These are phyloP conservation scores for Troides aeacus DNA, from an alignment of 2,888 invertebrate genomes.

Conservation along the genomic window DNA sequence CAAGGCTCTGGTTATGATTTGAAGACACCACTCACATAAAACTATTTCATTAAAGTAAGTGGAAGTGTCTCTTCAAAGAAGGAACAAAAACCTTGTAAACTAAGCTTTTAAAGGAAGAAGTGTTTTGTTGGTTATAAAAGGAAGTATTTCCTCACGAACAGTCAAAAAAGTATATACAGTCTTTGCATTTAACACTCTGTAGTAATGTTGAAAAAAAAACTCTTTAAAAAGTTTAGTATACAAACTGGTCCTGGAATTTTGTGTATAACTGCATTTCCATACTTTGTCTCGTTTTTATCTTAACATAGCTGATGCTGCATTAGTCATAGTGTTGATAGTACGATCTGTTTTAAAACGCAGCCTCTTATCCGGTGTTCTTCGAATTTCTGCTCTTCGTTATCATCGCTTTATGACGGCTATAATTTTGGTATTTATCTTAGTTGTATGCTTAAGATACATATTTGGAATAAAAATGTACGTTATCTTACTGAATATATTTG, in stretches of 20 bases:
- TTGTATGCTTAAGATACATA: too few species aligned
- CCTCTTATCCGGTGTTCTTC: slow-evolving; percentile 21
- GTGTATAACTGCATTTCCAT: neutral
- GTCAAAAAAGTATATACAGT: neutral
- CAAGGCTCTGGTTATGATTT: neutral
- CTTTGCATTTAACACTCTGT: neutral
- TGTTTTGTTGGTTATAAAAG: neutral
- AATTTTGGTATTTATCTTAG: slow-evolving; percentile 1
- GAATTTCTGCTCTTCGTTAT: slow-evolving; percentile 26
- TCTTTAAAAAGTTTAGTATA: neutral
- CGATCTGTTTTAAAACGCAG: slow-evolving; percentile 10
- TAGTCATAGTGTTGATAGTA: slow-evolving; percentile 4
- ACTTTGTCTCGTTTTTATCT: neutral
- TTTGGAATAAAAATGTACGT: too few species aligned
- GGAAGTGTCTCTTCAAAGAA: neutral
- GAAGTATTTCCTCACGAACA: neutral
- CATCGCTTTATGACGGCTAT: slow-evolving; percentile 19
- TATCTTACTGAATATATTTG: too few species aligned
- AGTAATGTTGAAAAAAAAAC: neutral
- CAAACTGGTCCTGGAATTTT: neutral
- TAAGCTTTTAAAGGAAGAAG: neutral
- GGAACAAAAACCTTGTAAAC: neutral
- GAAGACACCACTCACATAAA: neutral
- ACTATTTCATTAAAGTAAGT: neutral
- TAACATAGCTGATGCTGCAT: neutral